Conservation (phyloP, 2,113 vertebrate species). For the Talpa occidentalis region DNA sequence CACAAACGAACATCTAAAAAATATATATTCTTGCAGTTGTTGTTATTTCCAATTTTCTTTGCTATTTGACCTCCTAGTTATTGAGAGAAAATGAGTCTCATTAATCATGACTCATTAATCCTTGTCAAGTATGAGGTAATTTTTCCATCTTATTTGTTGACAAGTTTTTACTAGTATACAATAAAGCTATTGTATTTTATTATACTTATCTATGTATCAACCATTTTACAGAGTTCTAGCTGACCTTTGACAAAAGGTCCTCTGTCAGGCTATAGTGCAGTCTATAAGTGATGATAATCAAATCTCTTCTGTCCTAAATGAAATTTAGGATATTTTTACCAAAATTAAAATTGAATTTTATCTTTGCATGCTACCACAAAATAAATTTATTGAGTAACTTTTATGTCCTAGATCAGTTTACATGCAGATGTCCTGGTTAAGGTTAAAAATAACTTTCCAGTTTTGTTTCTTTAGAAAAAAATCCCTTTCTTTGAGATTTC, state of each 20-base stretch:
- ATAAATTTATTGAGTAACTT: not conserved
- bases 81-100: too few species aligned
- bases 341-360: constrained; percentile 10
- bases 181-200: not conserved
- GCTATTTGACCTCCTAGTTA: not conserved
- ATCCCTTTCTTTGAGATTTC: not conserved
- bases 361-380: not conserved
- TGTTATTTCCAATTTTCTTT: not conserved
- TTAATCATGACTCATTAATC: not conserved
- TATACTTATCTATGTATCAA: not conserved
- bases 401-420: not conserved
- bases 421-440: not conserved
- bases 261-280: not conserved
- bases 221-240: not conserved
- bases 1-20: not conserved
- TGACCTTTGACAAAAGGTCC: not conserved
- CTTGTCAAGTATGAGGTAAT: not conserved
- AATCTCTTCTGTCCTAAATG: not conserved
- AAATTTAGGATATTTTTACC: not conserved
- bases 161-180: not conserved
- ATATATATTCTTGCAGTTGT: not conserved
- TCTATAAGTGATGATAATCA: not conserved
- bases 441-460: not conserved
- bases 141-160: not conserved
- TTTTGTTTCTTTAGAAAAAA: not conserved